phyloP scores from a whole-genome alignment of 2,113 vertebrate genomes.

The Erythrocercus mccallii region DNA sequence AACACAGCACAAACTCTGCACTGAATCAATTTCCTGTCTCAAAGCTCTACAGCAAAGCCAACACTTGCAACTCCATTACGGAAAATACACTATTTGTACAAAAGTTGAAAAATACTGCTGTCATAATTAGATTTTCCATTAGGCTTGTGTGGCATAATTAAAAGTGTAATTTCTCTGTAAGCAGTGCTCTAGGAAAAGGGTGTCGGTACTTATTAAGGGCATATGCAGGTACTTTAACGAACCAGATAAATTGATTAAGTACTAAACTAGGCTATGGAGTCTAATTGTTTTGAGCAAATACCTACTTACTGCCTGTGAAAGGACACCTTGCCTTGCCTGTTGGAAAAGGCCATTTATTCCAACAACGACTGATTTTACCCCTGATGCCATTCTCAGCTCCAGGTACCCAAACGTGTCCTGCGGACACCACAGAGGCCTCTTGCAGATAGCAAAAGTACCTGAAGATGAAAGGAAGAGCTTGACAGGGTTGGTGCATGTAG shows the following conservation, averaged over 20 bases:
- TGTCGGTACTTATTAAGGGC: slow-evolving; percentile 67
- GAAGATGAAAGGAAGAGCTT: neutral
- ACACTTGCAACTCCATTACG: neutral
- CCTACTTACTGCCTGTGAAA: neutral
- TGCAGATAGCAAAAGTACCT: neutral
- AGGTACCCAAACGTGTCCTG: neutral
- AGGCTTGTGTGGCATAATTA: slow-evolving; percentile 71
- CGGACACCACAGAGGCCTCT: neutral
- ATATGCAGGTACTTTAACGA: neutral
- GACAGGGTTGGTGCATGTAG: fast-evolving
- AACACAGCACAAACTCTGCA: neutral
- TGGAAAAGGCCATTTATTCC: neutral
- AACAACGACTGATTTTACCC: neutral
- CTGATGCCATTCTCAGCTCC: neutral
- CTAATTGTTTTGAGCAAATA: slow-evolving; percentile 52
- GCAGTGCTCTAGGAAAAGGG: slow-evolving; percentile 55
- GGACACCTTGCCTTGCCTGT: neutral
- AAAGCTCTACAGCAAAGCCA: neutral
- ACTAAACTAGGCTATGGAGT: slow-evolving; percentile 3
- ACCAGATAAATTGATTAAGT: slow-evolving; percentile 18
- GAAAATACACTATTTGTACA: neutral
- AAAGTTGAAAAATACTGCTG: slow-evolving; percentile 59
- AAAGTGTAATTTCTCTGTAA: slow-evolving; percentile 72
- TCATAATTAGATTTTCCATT: slow-evolving; percentile 76
- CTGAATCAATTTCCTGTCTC: neutral